These are phyloP conservation scores for Subacronicta megacephala DNA, from an alignment of 2,888 invertebrate species.

Conservation along the genomic window DNA sequence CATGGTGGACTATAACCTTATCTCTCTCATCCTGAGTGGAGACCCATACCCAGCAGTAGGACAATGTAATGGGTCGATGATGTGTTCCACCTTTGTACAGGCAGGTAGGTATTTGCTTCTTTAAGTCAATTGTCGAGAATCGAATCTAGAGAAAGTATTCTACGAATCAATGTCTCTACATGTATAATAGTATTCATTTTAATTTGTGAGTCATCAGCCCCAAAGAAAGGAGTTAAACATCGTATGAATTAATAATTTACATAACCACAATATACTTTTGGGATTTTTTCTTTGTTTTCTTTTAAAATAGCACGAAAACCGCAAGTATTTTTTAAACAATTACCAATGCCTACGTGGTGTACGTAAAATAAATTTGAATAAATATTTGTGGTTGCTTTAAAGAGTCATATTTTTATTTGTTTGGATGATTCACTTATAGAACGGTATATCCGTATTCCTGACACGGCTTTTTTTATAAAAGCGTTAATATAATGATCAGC, in stretches of 20 bases:
- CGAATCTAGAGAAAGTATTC: constrained; percentile 33
- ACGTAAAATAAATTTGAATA: neutral
- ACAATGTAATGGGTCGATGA: too few species aligned
- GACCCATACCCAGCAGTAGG: too few species aligned
- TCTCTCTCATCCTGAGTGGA: too few species aligned
- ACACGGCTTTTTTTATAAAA: neutral
- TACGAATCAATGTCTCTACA: constrained; percentile 2
- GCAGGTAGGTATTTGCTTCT: too few species aligned
- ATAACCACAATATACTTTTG: constrained; percentile 9
- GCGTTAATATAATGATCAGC: neutral
- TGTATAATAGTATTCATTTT: neutral
- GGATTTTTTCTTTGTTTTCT: constrained; percentile 5
- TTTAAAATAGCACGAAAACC: constrained; percentile 16
- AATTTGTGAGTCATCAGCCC: constrained; percentile 18
- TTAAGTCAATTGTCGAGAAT: constrained; percentile 17
- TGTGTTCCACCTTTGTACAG: too few species aligned
- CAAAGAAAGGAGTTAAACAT: constrained; percentile 8
- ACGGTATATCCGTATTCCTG: too few species aligned
- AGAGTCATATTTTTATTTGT: too few species aligned
- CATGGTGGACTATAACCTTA: too few species aligned
- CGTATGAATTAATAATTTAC: constrained; percentile 6
- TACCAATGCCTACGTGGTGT: neutral
- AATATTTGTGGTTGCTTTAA: constrained; percentile 7
- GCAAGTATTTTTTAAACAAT: constrained; percentile 10
- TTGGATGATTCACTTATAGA: neutral